Evolutionary conservation across 2,888 invertebrate species (phyloP).

Genomic region (Rhagium mordax): DNA sequence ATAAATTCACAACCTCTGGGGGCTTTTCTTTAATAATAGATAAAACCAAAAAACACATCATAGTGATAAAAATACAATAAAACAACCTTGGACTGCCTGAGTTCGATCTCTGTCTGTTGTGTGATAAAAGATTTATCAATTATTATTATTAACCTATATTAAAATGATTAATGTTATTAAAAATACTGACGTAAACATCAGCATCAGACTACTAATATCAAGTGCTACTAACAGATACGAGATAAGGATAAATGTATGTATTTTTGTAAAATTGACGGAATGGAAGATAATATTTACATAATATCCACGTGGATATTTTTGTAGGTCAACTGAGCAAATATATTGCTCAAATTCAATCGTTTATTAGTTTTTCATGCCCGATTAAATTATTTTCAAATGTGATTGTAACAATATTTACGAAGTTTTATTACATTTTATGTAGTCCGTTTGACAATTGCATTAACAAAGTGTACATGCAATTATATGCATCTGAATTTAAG

Average conservation of each 20-base stretch:
- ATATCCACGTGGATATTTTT: background rate
- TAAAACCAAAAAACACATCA: conserved; percentile 5
- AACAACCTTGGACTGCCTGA: conserved; percentile 23
- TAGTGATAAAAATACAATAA: conserved; percentile 1
- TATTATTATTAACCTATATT: conserved; percentile 30
- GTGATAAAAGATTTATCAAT: conserved; percentile 26
- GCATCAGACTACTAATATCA: conserved; percentile 17
- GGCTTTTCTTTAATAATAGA: conserved; percentile 11
- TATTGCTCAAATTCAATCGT: background rate
- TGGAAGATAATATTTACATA: background rate
- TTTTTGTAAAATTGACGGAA: background rate
- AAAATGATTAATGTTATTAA: conserved; percentile 29
- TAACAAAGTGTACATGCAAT: too few relatives aligned
- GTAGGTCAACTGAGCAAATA: background rate
- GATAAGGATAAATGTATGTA: background rate
- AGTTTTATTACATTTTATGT: too few relatives aligned
- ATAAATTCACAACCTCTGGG: conserved; percentile 16
- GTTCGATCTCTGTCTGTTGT: conserved; percentile 12
- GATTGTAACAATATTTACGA: too few relatives aligned
- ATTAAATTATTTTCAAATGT: too few relatives aligned
- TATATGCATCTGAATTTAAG: too few relatives aligned
- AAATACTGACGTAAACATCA: conserved; percentile 23
- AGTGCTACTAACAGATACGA: background rate
- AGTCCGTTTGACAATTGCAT: too few relatives aligned
- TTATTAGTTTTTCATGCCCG: background rate